Base-by-base conservation (phyloP, 2,113 vertebrate species). In the Morone chrysops region DNA sequence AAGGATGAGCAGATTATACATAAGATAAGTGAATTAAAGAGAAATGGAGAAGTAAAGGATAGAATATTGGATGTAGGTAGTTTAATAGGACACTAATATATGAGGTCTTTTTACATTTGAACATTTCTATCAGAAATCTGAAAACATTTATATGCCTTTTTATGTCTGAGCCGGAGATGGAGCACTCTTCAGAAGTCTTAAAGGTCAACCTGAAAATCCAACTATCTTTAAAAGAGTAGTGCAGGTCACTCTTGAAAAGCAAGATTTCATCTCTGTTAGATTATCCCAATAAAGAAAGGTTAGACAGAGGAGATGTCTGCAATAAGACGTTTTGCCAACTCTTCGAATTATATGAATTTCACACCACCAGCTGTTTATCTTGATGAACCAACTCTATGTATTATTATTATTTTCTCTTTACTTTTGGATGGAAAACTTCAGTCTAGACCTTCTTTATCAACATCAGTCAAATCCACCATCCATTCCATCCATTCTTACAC, bases 211-310 rank as follows among this genome's bases (percentile, higher is more conserved):
- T 87, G 41, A 81, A 92, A 91, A 86, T 74, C 73, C 73, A 36
- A 69, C 65, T 13, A 36, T 71, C 76, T 87, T 89, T 70, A 87
- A 90, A 87, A 72, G 59, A 82, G 56, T 43, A 59, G 62, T 0
- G 14, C 43, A 38, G 76, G 75, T 75, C 70, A 50, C 70, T 69
- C 38, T 78, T 84, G 59, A 90, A 88, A 83, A 71, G 74, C 59
- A 50, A 83, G 89, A 89, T 92, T 87, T 88, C 45, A 90, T 93
- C 83, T 86, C 69, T 51, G 82, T 80, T 67, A 81, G 86, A 89
- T 89, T 89, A 90, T 87, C 86, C 80, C 86, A 67, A 65, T 77
- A 88, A 81, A 90, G 90, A 92, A 92, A 94, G 89, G 92, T 91
- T 92, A 87, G 79, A 83, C 70, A 17, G 74, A 77, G 72, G 84